phyloP scores from a whole-genome alignment of 2,797 vertebrate species.

The Paramormyrops hopkinsi region DNA sequence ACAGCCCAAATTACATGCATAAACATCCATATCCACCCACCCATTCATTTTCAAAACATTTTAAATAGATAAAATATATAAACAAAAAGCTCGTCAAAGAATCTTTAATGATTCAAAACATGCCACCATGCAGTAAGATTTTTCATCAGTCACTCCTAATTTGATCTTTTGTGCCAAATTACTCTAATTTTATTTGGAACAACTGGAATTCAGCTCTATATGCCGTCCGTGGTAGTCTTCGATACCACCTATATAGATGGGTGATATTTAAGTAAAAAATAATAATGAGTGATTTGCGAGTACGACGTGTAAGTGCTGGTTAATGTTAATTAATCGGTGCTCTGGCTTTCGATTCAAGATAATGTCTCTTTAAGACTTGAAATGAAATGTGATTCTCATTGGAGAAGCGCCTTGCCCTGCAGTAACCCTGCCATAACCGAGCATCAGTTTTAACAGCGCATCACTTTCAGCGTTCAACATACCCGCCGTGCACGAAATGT shows the following conservation, averaged over 20 bases:
- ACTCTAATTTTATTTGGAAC: not conserved
- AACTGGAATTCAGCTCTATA: not conserved
- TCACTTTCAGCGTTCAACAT: slow-evolving; percentile 43
- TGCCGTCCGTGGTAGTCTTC: not conserved
- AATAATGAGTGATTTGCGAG: not conserved
- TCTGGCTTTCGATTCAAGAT: not conserved
- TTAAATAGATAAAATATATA: not conserved
- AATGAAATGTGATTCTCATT: slow-evolving; percentile 51
- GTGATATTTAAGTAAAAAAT: not conserved
- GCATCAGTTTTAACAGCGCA: slow-evolving; percentile 46
- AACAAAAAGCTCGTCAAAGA: not conserved
- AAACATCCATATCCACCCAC: not conserved
- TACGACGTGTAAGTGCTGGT: not conserved
- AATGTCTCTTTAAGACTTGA: slow-evolving; percentile 59
- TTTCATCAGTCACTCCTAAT: not conserved
- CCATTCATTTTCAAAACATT: not conserved
- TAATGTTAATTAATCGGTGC: not conserved
- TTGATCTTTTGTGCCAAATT: not conserved
- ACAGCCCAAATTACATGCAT: not conserved
- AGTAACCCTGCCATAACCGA: slow-evolving; percentile 42
- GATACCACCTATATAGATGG: not conserved
- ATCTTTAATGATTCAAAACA: not conserved
- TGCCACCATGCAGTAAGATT: not conserved
- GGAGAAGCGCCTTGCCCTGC: slow-evolving; percentile 34
- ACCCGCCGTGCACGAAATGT: slow-evolving; percentile 15